Conservation (phyloP, 2,888 invertebrate genomes). For the Polyommatus icarus region DNA sequence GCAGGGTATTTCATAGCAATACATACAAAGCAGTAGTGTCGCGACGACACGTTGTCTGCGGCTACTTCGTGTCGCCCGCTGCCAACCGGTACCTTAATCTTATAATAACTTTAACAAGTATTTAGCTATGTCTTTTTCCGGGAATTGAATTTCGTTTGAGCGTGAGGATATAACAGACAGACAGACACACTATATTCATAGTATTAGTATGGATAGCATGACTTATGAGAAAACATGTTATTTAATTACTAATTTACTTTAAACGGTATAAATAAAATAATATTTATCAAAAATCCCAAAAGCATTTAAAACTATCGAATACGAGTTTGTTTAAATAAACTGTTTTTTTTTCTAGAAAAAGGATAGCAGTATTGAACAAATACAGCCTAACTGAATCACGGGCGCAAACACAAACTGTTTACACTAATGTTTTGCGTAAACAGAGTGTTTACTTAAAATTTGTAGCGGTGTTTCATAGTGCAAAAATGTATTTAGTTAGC, state of each 20-base stretch:
- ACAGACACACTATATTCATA: too few relatives aligned
- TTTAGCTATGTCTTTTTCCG: too few relatives aligned
- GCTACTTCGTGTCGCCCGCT: too few relatives aligned
- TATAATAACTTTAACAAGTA: not conserved
- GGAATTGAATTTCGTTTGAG: too few relatives aligned
- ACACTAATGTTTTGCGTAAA: conserved; percentile 6
- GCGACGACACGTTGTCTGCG: too few relatives aligned
- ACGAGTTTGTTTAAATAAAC: not conserved
- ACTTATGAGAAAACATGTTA: not conserved
- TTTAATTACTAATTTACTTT: too few relatives aligned
- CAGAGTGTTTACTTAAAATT: conserved; percentile 4
- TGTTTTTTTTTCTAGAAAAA: not conserved
- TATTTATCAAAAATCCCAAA: not conserved
- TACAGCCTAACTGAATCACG: not conserved
- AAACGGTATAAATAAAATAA: too few relatives aligned
- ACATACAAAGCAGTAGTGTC: too few relatives aligned
- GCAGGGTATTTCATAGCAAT: too few relatives aligned
- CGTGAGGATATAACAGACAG: too few relatives aligned
- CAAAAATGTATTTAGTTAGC: not conserved
- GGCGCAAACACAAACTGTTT: not conserved
- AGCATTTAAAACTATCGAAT: not conserved
- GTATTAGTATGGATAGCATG: too few relatives aligned
- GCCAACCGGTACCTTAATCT: not conserved
- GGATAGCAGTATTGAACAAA: conserved; percentile 6
- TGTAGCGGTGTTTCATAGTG: not conserved